Conservation (phyloP, 23 tunicate genomes). For the Botrylloides violaceus region DNA sequence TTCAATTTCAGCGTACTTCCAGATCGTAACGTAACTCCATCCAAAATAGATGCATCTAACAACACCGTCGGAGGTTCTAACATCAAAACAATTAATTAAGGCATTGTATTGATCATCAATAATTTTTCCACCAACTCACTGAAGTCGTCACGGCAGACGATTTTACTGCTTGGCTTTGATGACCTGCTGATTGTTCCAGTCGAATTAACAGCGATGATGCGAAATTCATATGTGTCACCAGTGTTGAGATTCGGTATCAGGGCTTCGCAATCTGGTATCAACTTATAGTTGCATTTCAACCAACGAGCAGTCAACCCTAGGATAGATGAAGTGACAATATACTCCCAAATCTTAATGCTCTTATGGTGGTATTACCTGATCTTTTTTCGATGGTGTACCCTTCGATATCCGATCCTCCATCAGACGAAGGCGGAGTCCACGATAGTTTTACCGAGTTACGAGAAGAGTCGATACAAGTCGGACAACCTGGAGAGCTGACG, state of each 20-base stretch:
- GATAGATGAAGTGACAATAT: background rate
- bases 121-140: background rate
- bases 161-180: slow-evolving; percentile 67
- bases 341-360: background rate
- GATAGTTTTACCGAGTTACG: slow-evolving; percentile 33
- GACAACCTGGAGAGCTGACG: slow-evolving; percentile 37
- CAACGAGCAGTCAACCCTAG: slow-evolving; percentile 30
- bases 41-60: slow-evolving; percentile 47
- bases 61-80: slow-evolving; percentile 61
- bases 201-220: slow-evolving; percentile 83
- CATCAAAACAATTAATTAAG: background rate
- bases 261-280: slow-evolving; percentile 20
- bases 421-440: slow-evolving; percentile 38
- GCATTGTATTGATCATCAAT: background rate
- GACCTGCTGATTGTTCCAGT: slow-evolving; percentile 87
- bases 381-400: slow-evolving; percentile 39
- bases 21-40: slow-evolving; percentile 63
- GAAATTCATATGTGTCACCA: slow-evolving; percentile 83
- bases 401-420: slow-evolving; percentile 35
- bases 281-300: slow-evolving; percentile 36
- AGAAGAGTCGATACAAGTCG: slow-evolving; percentile 23
- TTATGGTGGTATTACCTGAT: slow-evolving; percentile 18
- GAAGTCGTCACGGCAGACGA: slow-evolving; percentile 82
- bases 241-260: slow-evolving; percentile 35
- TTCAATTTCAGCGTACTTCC: slow-evolving; percentile 59